Evolutionary conservation across 2,888 invertebrate genomes (phyloP), one percentile per base, ranked within the genome.

Genomic region (Cataglyphis rosenhaueri): DNA sequence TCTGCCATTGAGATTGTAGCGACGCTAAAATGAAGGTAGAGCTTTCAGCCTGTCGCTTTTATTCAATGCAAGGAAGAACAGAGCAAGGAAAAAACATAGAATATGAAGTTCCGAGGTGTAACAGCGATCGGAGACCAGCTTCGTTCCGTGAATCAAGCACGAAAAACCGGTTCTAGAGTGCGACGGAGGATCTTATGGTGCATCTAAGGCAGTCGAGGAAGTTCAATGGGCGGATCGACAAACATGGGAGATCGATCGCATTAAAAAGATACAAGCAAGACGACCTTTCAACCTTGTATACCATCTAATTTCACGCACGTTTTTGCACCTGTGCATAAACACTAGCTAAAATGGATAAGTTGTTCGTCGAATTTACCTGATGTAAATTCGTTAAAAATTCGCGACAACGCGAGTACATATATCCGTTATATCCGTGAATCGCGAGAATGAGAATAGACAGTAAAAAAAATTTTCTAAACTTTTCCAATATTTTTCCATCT

Each of bases 81-180:
- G 61, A 74, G 38, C 41, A 74, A 57, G 76, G 61, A 44, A 82
- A 76, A 75, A 81, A 75, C 9, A 52, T 18, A 15, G 61, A 68
- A 81, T 52, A 52, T 70, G 1, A 74, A 75, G 81, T 81, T 84
- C 61, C 74, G 81, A 65, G 57, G 76, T 66, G 73, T 62, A 84
- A 81, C 41, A 76, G 48, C 52, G 12, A 73, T 86, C 86, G 79
- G 21, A 68, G 85, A 84, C 70, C 83, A 83, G 86, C 85, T 88
- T 86, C 71, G 85, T 81, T 84, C 76, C 84, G 83, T 84, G 52
- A 41, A 78, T 59, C 73, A 74, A 84, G 62, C 81, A 75, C 84
- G 81, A 73, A 81, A 85, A 91, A 90, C 91, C 90, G 91, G 91
- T 91, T 91, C 86, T 87, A 75, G 81, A 85, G 82, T 84, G 81